These are phyloP conservation scores for Bombus confusus DNA, from an alignment of 1,140 invertebrate genomes.

Conservation along the genomic window DNA sequence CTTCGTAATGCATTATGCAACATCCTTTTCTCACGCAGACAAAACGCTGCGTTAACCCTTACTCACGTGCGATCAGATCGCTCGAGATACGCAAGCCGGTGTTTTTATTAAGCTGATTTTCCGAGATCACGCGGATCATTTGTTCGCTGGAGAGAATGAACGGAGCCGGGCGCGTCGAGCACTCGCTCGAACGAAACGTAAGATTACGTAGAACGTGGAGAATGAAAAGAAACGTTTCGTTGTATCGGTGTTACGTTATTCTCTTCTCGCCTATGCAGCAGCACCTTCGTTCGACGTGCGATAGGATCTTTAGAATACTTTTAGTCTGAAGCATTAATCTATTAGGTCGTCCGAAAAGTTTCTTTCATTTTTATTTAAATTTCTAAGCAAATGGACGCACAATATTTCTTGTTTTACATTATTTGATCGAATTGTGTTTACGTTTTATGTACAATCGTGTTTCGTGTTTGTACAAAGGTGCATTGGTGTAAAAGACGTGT, in stretches of 20 bases:
- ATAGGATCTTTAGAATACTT: too few species aligned
- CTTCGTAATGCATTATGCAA: slow-evolving; percentile 47
- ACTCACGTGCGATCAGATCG: neutral
- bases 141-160: neutral
- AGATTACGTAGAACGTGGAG: too few species aligned
- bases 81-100: neutral
- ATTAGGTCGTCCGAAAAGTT: too few species aligned
- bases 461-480: too few species aligned
- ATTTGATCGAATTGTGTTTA: too few species aligned
- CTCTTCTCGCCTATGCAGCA: neutral
- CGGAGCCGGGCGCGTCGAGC: neutral
- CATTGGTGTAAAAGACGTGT: too few species aligned
- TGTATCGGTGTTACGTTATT: neutral
- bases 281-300: too few species aligned
- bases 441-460: too few species aligned
- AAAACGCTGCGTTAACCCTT: slow-evolving; percentile 49
- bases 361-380: too few species aligned
- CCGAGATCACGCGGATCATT: neutral
- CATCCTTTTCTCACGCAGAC: slow-evolving; percentile 48
- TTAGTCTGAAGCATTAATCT: too few species aligned
- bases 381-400: too few species aligned
- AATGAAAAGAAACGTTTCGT: neutral
- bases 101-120: neutral
- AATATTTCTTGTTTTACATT: too few species aligned
- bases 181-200: neutral